Evolutionary conservation across 2,113 vertebrate genomes (phyloP), one percentile per base, ranked within the genome.

Genomic region (Pelobates fuscus): DNA sequence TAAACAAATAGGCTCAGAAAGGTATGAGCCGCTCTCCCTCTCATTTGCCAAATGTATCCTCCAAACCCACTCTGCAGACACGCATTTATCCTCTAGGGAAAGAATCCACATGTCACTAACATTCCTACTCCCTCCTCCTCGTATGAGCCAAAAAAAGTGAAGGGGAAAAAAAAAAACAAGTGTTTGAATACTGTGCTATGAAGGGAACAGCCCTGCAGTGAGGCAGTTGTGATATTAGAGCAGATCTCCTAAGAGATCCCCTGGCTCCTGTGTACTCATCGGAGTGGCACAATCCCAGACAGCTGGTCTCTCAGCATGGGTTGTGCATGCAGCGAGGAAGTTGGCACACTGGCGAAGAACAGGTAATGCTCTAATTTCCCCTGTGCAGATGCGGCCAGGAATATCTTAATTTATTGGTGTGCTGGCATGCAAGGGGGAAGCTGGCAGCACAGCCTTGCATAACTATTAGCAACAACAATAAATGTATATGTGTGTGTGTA

Each of bases 391-490:
- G 89, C 89, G 88, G 91, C 91, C 91, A 93, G 92, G 92, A 94
- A 93, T 93, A 93, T 94, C 93, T 94, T 94, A 92, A 94, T 93
- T 93, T 93, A 92, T 93, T 91, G 92, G 90, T 91, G 91, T 90
- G 89, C 91, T 93, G 93, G 93, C 92, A 92, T 90, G 89, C 92
- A 87, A 89, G 87, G 85, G 93, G 88, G 90, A 87, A 86, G 90
- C 89, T 86, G 86, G 89, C 80, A 86, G 91, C 84, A 88, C 89
- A 89, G 91, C 85, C 89, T 90, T 89, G 90, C 88, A 87, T 91
- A 90, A 89, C 89, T 90, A 88, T 90, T 89, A 90, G 88, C 87
- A 70, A 88, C 86, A 90, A 85, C 82, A 78, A 60, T 52, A n/a
- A n/a, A n/a, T n/a, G n/a, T n/a, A n/a, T n/a, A n/a, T n/a, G n/a